Conservation (phyloP, 2,113 vertebrate species). For the Fukomys damarensis region DNA sequence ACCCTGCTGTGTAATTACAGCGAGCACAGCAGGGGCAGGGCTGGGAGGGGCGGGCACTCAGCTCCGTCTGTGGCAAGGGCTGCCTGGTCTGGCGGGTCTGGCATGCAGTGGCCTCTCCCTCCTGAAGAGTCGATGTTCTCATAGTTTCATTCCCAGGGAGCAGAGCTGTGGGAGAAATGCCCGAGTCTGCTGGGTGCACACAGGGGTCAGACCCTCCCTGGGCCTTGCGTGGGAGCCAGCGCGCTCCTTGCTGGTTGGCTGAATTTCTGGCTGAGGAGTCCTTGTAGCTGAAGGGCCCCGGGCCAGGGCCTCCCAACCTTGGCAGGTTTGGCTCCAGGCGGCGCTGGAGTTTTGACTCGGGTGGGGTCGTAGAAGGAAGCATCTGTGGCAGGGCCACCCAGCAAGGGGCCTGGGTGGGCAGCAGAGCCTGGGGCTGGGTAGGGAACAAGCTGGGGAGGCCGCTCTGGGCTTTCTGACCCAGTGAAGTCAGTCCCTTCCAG, state of each 20-base stretch:
- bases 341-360: background rate
- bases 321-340: background rate
- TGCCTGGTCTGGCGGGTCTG: background rate
- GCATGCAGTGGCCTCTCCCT: background rate
- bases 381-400: background rate
- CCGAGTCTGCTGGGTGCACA: background rate
- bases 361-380: background rate
- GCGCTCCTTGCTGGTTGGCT: background rate
- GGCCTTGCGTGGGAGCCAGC: background rate
- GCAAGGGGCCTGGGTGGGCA: background rate
- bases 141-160: background rate
- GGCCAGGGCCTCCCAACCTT: rapidly evolving
- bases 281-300: background rate
- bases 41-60: background rate
- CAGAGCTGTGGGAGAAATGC: background rate
- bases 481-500: rapidly evolving
- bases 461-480: background rate
- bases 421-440: background rate
- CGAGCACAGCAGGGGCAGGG: background rate
- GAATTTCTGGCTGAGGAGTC: background rate
- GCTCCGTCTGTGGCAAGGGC: conserved; percentile 30
- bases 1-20: conserved; percentile 53
- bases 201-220: background rate
- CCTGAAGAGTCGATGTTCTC: background rate
- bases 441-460: rapidly evolving